Evolutionary conservation across 2,113 vertebrate genomes (phyloP).

Genomic region (Gallinago media): DNA sequence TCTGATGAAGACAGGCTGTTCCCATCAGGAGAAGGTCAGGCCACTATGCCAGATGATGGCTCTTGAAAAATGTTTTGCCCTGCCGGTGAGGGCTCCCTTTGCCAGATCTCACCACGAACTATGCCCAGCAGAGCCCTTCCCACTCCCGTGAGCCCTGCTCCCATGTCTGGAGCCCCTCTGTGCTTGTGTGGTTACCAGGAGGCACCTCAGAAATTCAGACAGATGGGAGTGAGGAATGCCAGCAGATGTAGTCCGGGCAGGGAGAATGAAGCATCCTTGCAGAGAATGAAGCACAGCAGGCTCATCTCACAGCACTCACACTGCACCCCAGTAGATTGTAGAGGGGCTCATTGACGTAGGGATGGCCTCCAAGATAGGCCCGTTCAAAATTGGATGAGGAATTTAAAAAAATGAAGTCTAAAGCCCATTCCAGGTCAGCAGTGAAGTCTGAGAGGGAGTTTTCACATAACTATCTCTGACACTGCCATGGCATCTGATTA

Average conservation of each 20-base stretch:
- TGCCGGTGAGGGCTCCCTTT: not conserved
- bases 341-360: fast-evolving
- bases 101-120: not conserved
- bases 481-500: not conserved
- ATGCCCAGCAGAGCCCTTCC: not conserved
- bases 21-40: not conserved
- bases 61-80: not conserved
- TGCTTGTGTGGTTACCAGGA: not conserved
- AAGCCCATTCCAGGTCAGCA: not conserved
- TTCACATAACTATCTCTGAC: not conserved
- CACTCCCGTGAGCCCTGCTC: not conserved
- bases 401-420: not conserved
- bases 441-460: not conserved
- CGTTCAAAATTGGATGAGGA: not conserved
- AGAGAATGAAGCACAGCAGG: fast-evolving
- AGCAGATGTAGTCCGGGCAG: not conserved
- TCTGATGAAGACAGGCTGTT: not conserved
- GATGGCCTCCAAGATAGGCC: not conserved
- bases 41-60: not conserved
- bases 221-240: not conserved
- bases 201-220: not conserved
- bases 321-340: not conserved
- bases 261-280: not conserved
- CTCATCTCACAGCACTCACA: not conserved
- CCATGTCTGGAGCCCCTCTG: not conserved